Conservation (phyloP, 2,888 invertebrate genomes). For the Choreutis nemorana region DNA sequence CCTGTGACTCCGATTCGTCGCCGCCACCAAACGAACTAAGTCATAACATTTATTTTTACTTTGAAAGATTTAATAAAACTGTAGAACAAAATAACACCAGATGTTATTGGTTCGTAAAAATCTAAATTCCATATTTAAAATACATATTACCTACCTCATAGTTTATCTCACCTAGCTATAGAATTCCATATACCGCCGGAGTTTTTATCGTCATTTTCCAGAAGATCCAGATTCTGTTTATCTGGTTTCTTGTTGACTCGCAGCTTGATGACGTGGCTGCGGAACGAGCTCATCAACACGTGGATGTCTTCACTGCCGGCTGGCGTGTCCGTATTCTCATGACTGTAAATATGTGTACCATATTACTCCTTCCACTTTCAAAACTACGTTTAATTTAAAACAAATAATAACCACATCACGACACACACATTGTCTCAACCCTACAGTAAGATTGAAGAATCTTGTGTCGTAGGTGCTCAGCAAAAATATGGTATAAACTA, state of each 20-base stretch:
- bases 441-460: no score
- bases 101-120: background rate
- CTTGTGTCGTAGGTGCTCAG: no score
- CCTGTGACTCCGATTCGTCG: conserved; percentile 68
- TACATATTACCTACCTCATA: conserved; percentile 5
- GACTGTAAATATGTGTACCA: conserved; percentile 48
- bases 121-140: no score
- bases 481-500: no score
- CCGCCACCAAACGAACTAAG: conserved; percentile 65
- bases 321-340: conserved; percentile 80
- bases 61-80: no score
- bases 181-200: conserved; percentile 89
- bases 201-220: conserved; percentile 78
- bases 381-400: background rate
- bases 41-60: no score
- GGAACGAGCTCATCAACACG: conserved; percentile 82
- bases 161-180: conserved; percentile 84
- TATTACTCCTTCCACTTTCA: background rate
- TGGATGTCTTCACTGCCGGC: conserved; percentile 75
- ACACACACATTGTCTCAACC: no score
- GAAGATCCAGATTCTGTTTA: conserved; percentile 84
- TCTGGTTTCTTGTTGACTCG: conserved; percentile 91
- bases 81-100: no score
- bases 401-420: no score
- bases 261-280: conserved; percentile 90